Conservation (phyloP, 2,797 vertebrate genomes). For the Gymnopithys bicolor region DNA sequence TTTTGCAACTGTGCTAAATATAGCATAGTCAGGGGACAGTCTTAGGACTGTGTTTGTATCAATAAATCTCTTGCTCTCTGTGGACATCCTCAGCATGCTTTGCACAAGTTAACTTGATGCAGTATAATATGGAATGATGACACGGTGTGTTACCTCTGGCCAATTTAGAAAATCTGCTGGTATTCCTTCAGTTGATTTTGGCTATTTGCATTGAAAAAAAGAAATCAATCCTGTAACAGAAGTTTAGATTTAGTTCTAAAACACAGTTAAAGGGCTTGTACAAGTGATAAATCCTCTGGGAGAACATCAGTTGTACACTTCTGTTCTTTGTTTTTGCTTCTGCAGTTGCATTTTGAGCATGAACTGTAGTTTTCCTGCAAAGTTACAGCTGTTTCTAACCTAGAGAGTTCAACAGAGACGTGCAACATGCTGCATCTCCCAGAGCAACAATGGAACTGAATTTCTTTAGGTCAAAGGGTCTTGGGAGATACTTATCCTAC, state of each 20-base stretch:
- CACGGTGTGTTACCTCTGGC: not conserved
- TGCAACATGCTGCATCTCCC: not conserved
- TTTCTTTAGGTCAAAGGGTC: not conserved
- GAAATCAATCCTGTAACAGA: not conserved
- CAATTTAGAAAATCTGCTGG: not conserved
- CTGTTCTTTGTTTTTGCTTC: not conserved
- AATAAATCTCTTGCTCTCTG: not conserved
- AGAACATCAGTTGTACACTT: rapidly evolving
- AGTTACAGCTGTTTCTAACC: not conserved
- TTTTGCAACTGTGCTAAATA: constrained; percentile 27
- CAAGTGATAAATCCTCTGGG: not conserved
- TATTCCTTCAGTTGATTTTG: not conserved
- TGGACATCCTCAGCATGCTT: not conserved
- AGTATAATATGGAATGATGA: not conserved
- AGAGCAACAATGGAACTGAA: not conserved
- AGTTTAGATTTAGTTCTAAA: not conserved
- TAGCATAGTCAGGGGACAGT: not conserved
- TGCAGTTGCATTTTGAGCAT: not conserved
- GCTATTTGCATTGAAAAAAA: not conserved
- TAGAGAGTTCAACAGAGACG: not conserved
- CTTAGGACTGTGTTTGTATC: not conserved
- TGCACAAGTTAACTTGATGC: not conserved
- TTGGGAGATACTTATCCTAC: not conserved
- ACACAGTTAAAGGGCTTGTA: not conserved
- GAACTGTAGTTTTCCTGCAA: not conserved